Evolutionary conservation across 2,113 vertebrate genomes (phyloP).

Genomic region (Morone saxatilis): DNA sequence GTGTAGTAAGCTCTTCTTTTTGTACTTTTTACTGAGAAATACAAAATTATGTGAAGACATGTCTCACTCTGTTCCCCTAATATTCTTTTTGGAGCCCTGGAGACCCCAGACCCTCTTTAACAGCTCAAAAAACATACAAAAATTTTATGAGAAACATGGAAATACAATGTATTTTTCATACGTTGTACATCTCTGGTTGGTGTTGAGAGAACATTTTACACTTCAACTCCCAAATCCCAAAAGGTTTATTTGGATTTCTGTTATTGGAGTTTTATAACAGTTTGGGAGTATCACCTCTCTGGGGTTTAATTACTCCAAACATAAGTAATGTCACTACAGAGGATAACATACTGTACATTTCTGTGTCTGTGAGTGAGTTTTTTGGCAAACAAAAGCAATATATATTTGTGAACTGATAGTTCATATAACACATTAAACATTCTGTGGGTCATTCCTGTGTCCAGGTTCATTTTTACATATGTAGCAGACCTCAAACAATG

Average conservation of each 20-base stretch:
- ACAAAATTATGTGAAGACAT: not conserved
- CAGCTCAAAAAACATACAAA: no score
- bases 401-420: no score
- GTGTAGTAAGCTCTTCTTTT: constrained; percentile 34
- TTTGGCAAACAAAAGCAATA: no score
- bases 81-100: not conserved
- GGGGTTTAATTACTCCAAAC: not conserved
- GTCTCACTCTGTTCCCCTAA: no score
- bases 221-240: not conserved
- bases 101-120: not conserved
- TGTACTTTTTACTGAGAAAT: constrained; percentile 18
- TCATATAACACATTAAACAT: no score
- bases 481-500: not conserved
- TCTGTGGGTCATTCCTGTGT: no score
- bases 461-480: no score
- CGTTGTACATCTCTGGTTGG: not conserved
- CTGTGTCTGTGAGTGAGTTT: not conserved
- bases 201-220: not conserved
- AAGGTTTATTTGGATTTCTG: not conserved
- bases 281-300: not conserved
- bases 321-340: not conserved
- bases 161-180: not conserved
- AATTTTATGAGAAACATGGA: not conserved
- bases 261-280: not conserved
- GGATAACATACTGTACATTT: not conserved